phyloP scores from a whole-genome alignment of 2,113 vertebrate species.

The Scomber scombrus region DNA sequence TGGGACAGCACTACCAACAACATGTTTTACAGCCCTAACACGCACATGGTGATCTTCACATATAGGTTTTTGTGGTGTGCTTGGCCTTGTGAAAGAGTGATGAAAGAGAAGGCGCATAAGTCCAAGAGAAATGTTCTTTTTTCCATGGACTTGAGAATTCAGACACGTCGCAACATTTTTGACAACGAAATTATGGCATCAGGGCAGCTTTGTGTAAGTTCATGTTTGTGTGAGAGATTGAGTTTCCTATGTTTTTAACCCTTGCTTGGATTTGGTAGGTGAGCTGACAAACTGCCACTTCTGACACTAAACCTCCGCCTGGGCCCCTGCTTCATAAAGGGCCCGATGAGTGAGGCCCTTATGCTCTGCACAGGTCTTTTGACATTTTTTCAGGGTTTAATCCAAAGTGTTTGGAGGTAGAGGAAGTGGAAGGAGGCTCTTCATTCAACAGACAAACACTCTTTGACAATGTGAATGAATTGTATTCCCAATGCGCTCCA shows the following conservation, averaged over 20 bases:
- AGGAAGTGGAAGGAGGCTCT: constrained; percentile 67
- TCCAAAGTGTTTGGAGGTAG: constrained; percentile 60
- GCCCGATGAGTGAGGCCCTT: constrained; percentile 67
- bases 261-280: constrained; percentile 24
- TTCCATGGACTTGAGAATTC: constrained; percentile 26
- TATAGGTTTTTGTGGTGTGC: not conserved
- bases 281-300: constrained; percentile 65
- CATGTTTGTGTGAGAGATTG: constrained; percentile 14
- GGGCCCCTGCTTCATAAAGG: constrained; percentile 54
- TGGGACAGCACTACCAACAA: not conserved
- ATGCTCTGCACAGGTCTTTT: constrained; percentile 41
- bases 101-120: constrained; percentile 34
- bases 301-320: constrained; percentile 58
- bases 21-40: not conserved
- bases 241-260: constrained; percentile 50
- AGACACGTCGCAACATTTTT: constrained; percentile 18
- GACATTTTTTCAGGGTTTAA: constrained; percentile 62
- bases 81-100: constrained; percentile 23
- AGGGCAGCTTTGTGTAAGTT: constrained; percentile 20
- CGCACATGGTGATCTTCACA: not conserved
- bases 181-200: constrained; percentile 23
- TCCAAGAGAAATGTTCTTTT: constrained; percentile 20
- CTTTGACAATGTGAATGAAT: constrained; percentile 68
- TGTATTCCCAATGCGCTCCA: constrained; percentile 66
- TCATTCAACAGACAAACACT: constrained; percentile 69